A percentile compares a stretch with the other conserved stretches of the same genome.
Conservation (phyloP, 2,888 invertebrate genomes). For the Philereme vetulata region DNA sequence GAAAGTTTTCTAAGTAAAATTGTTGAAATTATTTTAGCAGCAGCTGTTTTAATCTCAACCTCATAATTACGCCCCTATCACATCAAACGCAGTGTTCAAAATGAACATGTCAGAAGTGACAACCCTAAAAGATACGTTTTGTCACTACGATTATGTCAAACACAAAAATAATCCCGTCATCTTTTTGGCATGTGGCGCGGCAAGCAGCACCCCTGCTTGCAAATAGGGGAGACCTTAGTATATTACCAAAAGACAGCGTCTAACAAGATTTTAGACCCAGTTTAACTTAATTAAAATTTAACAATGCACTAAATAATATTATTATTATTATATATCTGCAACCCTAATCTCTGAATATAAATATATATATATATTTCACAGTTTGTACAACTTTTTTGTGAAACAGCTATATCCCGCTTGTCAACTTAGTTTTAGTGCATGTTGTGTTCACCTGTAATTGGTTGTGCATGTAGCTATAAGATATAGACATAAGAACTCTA, state of each 20-base stretch:
- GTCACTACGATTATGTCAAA: constrained; percentile 84
- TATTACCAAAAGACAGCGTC: constrained; percentile 6
- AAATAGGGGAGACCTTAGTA: constrained; percentile 65
- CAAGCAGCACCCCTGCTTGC: constrained; percentile 70
- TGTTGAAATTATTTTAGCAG: constrained; percentile 6
- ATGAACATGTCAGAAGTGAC: constrained; percentile 66
- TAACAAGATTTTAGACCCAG: neutral
- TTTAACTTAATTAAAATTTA: neutral
- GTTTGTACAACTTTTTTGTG: no score
- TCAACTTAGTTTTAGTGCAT: no score
- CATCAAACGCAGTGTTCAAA: constrained; percentile 51
- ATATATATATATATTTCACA: no score
- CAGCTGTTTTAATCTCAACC: constrained; percentile 39
- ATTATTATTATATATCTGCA: no score
- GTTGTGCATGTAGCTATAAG: no score
- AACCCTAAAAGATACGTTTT: constrained; percentile 76
- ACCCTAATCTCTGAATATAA: no score
- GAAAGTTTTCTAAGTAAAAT: no score
- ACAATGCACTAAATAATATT: no score
- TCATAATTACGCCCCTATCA: constrained; percentile 37
- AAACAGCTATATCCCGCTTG: no score
- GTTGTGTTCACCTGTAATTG: no score
- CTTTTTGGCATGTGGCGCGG: constrained; percentile 73
- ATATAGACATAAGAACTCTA: no score
- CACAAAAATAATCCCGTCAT: constrained; percentile 84